phyloP scores from a whole-genome alignment of 2,888 invertebrate genomes.

The Synanthedon andrenaeformis region DNA sequence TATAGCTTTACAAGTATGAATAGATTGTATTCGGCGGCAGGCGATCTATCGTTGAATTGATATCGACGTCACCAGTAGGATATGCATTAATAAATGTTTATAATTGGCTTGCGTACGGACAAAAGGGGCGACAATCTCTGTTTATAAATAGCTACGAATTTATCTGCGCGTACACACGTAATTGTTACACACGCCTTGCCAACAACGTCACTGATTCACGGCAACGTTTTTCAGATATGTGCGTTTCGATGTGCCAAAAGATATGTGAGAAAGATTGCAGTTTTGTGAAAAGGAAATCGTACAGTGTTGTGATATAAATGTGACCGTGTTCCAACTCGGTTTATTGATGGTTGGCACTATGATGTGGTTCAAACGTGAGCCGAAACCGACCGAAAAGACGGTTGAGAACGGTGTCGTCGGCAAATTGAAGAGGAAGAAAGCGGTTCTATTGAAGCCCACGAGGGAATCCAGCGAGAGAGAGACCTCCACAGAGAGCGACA shows the following conservation, averaged over 20 bases:
- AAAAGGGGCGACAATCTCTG: conserved; percentile 7
- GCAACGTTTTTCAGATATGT: not conserved
- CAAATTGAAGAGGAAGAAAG: conserved; percentile 54
- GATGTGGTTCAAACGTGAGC: conserved; percentile 65
- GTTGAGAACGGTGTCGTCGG: conserved; percentile 47
- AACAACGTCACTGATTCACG: conserved; percentile 5
- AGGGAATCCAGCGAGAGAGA: conserved; percentile 61
- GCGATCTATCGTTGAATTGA: too few relatives aligned
- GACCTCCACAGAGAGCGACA: conserved; percentile 59
- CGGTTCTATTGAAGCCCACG: conserved; percentile 44
- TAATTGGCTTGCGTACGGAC: conserved; percentile 4
- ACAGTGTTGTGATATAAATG: not conserved
- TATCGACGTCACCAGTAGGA: not conserved
- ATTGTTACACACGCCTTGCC: conserved; percentile 4
- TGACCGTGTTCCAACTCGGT: not conserved
- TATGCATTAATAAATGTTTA: conserved; percentile 1
- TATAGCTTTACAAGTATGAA: too few relatives aligned
- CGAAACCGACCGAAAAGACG: conserved; percentile 48
- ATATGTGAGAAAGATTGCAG: not conserved
- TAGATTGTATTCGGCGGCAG: too few relatives aligned
- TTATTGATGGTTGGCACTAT: conserved; percentile 29
- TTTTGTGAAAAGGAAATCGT: not conserved
- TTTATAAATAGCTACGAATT: conserved; percentile 4
- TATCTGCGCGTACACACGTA: conserved; percentile 1
- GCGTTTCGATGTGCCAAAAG: not conserved